Conservation (phyloP, 2,113 vertebrate genomes). For the Tragulus kanchil region DNA sequence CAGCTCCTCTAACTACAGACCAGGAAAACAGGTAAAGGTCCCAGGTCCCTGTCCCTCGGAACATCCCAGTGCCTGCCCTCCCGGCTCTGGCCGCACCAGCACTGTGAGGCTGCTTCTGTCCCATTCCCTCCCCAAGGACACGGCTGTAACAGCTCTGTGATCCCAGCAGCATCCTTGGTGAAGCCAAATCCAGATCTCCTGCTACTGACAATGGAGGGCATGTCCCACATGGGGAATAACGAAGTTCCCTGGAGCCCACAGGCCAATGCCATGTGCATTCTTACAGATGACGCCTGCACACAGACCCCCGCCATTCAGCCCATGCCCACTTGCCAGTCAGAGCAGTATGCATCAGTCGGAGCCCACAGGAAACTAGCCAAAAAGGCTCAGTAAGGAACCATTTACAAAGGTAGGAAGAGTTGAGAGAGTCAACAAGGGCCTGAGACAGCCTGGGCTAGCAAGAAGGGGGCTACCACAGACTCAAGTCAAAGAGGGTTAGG, state of each 20-base stretch:
- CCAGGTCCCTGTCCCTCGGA: not conserved
- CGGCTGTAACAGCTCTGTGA: not conserved
- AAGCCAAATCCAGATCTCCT: not conserved
- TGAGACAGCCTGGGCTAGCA: not conserved
- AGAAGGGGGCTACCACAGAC: not conserved
- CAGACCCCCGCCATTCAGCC: not conserved
- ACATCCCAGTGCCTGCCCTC: not conserved
- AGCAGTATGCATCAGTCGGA: not conserved
- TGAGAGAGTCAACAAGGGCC: not conserved
- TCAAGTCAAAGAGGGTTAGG: not conserved
- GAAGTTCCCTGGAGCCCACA: not conserved
- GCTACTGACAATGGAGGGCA: not conserved
- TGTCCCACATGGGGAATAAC: not conserved
- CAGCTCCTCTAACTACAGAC: not conserved
- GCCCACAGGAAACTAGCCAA: not conserved
- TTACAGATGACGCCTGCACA: fast-evolving
- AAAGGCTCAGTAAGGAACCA: not conserved
- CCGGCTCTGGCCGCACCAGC: too few species aligned
- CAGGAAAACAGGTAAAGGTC: not conserved
- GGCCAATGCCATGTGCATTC: fast-evolving
- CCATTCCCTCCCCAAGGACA: not conserved
- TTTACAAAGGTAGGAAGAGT: not conserved
- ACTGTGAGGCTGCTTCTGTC: not conserved
- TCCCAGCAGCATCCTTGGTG: not conserved
- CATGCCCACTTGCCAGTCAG: not conserved